These are phyloP conservation scores for Netelia inedita DNA, from an alignment of 2,888 invertebrate species.

Conservation along the genomic window DNA sequence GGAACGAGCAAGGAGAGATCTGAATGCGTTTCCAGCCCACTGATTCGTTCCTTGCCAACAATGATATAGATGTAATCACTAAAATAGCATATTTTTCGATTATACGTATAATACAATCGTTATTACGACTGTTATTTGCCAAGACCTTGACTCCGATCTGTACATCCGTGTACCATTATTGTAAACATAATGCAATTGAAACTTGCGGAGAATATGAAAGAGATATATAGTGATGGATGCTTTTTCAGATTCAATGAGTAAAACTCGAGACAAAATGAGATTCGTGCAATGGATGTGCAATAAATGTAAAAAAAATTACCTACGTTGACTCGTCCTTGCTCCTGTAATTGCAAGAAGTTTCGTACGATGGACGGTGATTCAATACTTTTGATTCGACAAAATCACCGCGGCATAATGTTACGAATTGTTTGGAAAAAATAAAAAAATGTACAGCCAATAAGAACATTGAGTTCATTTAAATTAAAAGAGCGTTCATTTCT, in stretches of 20 bases:
- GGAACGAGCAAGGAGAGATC: conserved; percentile 50
- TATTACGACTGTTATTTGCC: conserved; percentile 54
- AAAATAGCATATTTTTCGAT: conserved; percentile 61
- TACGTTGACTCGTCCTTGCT: conserved; percentile 4
- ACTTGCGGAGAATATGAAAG: conserved; percentile 21
- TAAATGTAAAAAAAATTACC: conserved; percentile 1
- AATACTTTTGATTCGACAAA: background rate
- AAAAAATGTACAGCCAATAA: no score
- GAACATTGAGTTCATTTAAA: background rate
- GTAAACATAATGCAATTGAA: conserved; percentile 27
- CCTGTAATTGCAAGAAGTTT: background rate
- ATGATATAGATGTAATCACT: conserved; percentile 61
- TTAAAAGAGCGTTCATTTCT: background rate
- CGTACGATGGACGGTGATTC: background rate
- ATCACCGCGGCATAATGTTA: no score
- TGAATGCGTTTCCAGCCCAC: conserved; percentile 40
- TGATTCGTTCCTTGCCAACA: conserved; percentile 54
- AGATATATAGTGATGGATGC: conserved; percentile 6
- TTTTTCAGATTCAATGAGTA: conserved; percentile 33
- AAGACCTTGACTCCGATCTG: conserved; percentile 62
- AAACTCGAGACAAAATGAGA: conserved; percentile 34
- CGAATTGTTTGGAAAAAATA: no score
- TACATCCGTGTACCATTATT: conserved; percentile 50
- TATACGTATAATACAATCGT: conserved; percentile 45
- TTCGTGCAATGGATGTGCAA: conserved; percentile 11